These are phyloP conservation scores for Sinodicranocentrus sp. DNA, from an alignment of 2,888 invertebrate species.

Conservation along the genomic window DNA sequence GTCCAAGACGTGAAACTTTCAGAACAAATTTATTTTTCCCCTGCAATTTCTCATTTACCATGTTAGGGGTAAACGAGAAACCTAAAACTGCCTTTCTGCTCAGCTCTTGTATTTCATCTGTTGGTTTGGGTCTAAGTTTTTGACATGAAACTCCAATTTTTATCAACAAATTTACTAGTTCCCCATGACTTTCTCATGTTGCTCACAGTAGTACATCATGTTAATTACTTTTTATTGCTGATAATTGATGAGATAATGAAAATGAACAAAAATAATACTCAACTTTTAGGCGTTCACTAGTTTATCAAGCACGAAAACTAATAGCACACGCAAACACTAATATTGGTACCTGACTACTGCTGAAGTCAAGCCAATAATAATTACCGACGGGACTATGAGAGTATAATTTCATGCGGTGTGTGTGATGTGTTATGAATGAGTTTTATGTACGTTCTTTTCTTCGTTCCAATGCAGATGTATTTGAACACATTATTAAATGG, in stretches of 20 bases:
- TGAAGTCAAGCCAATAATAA: conserved; percentile 17
- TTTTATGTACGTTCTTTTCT: conserved; percentile 19
- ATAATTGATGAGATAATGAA: conserved; percentile 59
- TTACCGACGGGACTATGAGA: conserved; percentile 18
- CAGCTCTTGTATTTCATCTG: no score
- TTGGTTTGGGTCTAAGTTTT: no score
- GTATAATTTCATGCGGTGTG: conserved; percentile 43
- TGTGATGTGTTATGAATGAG: conserved; percentile 33
- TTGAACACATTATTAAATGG: conserved; percentile 15
- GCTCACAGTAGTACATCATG: conserved; percentile 29
- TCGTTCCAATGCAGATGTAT: conserved; percentile 15
- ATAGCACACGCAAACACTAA: conserved; percentile 7
- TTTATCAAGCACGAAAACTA: conserved; percentile 39
- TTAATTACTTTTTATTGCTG: conserved; percentile 45
- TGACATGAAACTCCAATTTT: conserved; percentile 1
- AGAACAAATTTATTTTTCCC: background rate
- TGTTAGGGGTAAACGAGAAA: no score
- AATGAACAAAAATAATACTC: background rate
- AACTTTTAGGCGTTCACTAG: conserved; percentile 18
- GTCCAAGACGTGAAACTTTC: background rate
- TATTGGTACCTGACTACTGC: conserved; percentile 15
- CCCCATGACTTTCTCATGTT: conserved; percentile 45
- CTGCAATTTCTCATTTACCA: conserved; percentile 48
- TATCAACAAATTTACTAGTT: conserved; percentile 12
- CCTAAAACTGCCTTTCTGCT: no score